phyloP scores from a whole-genome alignment of 23 tunicate genomes.

The Phallusia fumigata region DNA sequence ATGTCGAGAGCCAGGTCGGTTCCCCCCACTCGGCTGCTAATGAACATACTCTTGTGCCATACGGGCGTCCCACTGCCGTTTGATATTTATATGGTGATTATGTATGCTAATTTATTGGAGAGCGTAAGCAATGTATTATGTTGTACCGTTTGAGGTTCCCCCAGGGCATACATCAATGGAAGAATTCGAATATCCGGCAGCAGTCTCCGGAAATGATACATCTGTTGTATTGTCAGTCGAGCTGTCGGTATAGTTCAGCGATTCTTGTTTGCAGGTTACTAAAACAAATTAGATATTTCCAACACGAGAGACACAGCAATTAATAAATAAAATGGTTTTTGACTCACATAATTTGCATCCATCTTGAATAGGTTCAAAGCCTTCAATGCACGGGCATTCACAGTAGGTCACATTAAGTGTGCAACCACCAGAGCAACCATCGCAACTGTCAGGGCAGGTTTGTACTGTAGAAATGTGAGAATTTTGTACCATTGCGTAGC shows the following conservation, averaged over 20 bases:
- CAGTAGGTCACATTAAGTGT: not conserved
- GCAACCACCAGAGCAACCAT: slow-evolving; percentile 10
- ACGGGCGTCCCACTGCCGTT: slow-evolving; percentile 30
- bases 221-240: not conserved
- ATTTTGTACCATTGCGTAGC: too few relatives aligned
- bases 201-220: slow-evolving; percentile 16
- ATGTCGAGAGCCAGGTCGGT: slow-evolving; percentile 64
- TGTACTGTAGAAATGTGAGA: not conserved
- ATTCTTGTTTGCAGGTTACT: not conserved
- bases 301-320: too few relatives aligned
- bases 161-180: not conserved
- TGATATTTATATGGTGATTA: not conserved
- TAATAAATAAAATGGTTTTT: not conserved
- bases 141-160: slow-evolving; percentile 19
- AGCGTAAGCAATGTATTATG: not conserved
- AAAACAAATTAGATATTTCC: not conserved
- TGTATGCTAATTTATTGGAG: too few relatives aligned
- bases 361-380: not conserved
- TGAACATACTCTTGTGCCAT: slow-evolving; percentile 44
- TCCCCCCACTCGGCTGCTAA: slow-evolving; percentile 40
- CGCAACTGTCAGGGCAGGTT: not conserved
- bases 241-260: not conserved
- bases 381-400: not conserved
- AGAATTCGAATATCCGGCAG: slow-evolving; percentile 18
- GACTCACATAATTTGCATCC: not conserved